Conservation (phyloP, 2,113 vertebrate genomes). For the Illadopsis cleaveri region DNA sequence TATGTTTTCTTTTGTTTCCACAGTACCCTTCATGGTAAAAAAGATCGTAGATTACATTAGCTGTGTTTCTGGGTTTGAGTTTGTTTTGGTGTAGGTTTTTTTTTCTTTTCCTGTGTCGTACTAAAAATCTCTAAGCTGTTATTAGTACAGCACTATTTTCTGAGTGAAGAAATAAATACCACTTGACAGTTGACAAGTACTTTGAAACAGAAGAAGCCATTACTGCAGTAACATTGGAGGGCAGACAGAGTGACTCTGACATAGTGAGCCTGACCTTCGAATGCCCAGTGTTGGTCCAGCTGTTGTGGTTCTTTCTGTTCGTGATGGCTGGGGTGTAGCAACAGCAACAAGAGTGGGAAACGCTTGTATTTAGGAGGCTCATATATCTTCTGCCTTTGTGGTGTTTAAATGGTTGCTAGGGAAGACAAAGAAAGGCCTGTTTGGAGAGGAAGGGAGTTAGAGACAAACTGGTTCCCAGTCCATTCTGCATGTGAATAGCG, state of each 20-base stretch:
- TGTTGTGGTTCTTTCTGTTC: not conserved
- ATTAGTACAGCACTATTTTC: not conserved
- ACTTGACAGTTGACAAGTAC: not conserved
- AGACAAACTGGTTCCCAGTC: not conserved
- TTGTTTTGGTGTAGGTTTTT: not conserved
- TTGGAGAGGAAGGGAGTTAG: not conserved
- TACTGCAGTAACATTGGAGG: not conserved
- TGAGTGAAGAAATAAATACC: not conserved
- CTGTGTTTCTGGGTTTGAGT: not conserved
- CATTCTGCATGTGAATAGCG: not conserved
- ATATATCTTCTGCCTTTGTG: not conserved
- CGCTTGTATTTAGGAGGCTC: not conserved
- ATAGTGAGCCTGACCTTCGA: accelerated
- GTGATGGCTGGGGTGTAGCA: not conserved
- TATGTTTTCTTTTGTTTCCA: not conserved
- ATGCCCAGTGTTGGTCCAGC: not conserved
- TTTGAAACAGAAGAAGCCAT: not conserved
- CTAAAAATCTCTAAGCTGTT: not conserved
- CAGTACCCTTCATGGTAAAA: not conserved
- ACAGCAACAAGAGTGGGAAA: not conserved
- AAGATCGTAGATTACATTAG: not conserved
- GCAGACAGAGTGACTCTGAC: not conserved
- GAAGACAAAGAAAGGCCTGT: not conserved
- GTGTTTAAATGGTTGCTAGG: not conserved
- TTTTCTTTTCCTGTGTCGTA: not conserved